Evolutionary conservation across 2,888 invertebrate genomes (phyloP).

Genomic region (Yponomeuta evonymella): DNA sequence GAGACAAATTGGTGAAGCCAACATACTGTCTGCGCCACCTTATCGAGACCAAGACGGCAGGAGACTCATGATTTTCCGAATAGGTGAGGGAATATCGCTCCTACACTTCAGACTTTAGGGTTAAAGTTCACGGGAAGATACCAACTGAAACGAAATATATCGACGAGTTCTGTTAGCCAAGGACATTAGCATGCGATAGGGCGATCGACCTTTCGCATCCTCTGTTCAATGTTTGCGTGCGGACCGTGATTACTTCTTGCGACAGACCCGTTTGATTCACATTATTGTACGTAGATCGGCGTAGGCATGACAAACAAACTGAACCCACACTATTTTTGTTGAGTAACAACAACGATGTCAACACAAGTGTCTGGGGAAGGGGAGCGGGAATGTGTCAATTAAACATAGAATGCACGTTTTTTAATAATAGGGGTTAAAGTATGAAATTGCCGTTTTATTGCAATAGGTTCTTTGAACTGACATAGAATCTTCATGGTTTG

Average conservation of each 20-base stretch:
- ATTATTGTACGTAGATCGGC: not conserved
- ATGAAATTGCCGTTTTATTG: too few species aligned
- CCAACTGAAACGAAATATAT: not conserved
- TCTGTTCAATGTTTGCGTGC: not conserved
- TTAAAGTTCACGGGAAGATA: not conserved
- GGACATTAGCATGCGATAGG: not conserved
- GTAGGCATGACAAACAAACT: not conserved
- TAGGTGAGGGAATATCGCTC: conserved; percentile 63
- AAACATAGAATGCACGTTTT: too few species aligned
- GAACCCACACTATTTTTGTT: not conserved
- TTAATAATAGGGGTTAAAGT: too few species aligned
- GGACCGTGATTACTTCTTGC: not conserved
- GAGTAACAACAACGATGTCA: not conserved
- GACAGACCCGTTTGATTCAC: not conserved
- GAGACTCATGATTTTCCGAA: conserved; percentile 82
- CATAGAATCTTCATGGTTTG: too few species aligned
- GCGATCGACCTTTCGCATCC: not conserved
- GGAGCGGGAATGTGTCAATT: too few species aligned
- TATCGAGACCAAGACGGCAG: conserved; percentile 85
- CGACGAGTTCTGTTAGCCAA: not conserved
- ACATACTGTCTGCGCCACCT: conserved; percentile 83
- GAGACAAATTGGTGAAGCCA: conserved; percentile 79
- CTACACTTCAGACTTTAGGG: conserved; percentile 6
- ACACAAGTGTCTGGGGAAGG: too few species aligned
- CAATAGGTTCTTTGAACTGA: too few species aligned